These are phyloP conservation scores for Sebastes cheni DNA, from an alignment of 2,797 vertebrate species.

Conservation along the genomic window DNA sequence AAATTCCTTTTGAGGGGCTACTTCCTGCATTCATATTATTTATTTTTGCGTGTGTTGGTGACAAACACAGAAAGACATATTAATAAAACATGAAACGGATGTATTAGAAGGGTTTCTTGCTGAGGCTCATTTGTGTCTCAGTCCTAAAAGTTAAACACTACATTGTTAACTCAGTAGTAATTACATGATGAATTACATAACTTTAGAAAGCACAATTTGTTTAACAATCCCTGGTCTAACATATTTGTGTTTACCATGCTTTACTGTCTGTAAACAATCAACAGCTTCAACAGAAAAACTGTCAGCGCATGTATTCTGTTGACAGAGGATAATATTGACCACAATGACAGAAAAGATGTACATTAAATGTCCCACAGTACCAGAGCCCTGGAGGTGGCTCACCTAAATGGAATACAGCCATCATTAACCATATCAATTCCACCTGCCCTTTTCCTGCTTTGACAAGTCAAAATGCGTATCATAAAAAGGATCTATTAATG, in stretches of 20 bases:
- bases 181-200: neutral
- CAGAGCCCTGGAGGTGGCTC: neutral
- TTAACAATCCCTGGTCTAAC: neutral
- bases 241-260: neutral
- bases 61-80: slow-evolving; percentile 27
- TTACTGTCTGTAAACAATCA: too few relatives aligned
- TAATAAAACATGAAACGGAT: slow-evolving; percentile 50
- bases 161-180: neutral
- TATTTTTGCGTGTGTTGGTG: slow-evolving; percentile 7
- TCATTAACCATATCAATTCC: neutral
- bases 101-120: slow-evolving; percentile 22
- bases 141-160: neutral
- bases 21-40: slow-evolving; percentile 45
- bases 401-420: neutral
- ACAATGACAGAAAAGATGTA: too few relatives aligned
- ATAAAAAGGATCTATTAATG: neutral
- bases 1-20: slow-evolving; percentile 42
- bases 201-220: neutral
- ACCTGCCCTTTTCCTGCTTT: neutral
- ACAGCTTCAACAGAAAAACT: too few relatives aligned
- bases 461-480: neutral
- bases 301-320: neutral
- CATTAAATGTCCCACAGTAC: neutral
- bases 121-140: slow-evolving; percentile 13
- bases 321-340: neutral